These are phyloP conservation scores for Porites australiensis DNA, from an alignment of 64 coral and sea anemone genomes.

Conservation along the genomic window DNA sequence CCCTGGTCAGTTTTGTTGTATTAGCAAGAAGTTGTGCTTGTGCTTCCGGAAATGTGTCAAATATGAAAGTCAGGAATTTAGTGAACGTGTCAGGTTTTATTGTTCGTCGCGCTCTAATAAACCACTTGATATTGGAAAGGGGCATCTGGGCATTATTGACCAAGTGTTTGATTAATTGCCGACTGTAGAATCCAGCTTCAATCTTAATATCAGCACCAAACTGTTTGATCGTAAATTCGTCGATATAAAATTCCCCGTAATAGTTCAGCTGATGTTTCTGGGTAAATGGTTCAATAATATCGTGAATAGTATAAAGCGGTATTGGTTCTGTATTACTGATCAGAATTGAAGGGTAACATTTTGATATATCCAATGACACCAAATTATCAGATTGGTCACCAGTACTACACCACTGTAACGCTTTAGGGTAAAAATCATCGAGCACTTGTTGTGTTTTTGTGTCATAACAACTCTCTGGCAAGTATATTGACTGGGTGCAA, in stretches of 20 bases:
- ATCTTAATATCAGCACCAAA: neutral
- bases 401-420: neutral
- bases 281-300: neutral
- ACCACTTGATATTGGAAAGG: neutral
- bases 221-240: neutral
- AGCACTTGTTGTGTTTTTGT: neutral
- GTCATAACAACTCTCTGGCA: neutral
- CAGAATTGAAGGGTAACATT: neutral
- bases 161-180: too few species aligned
- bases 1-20: conserved; percentile 5
- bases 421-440: neutral
- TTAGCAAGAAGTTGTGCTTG: conserved; percentile 7
- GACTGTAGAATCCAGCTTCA: neutral
- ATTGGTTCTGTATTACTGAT: neutral
- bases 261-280: neutral
- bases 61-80: conserved; percentile 7
- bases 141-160: neutral
- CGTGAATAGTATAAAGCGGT: neutral
- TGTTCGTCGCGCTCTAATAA: neutral
- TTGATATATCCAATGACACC: neutral
- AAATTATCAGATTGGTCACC: neutral
- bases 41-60: neutral
- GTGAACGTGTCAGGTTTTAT: conserved; percentile 45
- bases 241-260: neutral
- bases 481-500: too few species aligned